These are phyloP conservation scores for Aeoliscus strigatus DNA, from an alignment of 2,797 vertebrate species.

Conservation along the genomic window DNA sequence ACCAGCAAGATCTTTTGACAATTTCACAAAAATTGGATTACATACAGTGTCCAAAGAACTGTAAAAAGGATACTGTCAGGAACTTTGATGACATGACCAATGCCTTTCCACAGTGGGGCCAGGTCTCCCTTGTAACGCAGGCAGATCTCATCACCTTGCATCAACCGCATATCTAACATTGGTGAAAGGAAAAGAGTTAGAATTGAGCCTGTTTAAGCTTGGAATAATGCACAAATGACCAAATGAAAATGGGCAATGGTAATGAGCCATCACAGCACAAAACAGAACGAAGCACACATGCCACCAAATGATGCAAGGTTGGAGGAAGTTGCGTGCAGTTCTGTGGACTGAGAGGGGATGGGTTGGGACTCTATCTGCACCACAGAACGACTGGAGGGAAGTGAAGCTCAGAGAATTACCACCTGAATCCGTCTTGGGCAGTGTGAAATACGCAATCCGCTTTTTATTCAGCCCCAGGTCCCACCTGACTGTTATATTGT, in stretches of 20 bases:
- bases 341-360: constrained; percentile 39
- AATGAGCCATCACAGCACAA: constrained; percentile 16
- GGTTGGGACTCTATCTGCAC: constrained; percentile 49
- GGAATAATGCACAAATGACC: constrained; percentile 5
- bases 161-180: constrained; percentile 90
- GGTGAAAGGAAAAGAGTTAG: constrained; percentile 9
- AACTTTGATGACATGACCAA: constrained; percentile 98
- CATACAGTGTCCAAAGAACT: too few species aligned
- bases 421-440: constrained; percentile 98
- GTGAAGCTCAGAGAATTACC: constrained; percentile 65
- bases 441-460: constrained; percentile 98
- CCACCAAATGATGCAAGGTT: constrained; percentile 58
- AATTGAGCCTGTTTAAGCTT: not conserved
- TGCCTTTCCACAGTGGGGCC: constrained; percentile 94
- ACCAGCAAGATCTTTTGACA: not conserved
- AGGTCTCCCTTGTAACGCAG: constrained; percentile 95
- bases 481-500: constrained; percentile 99
- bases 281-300: constrained; percentile 40
- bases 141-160: constrained; percentile 99
- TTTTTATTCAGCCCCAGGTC: constrained; percentile 99
- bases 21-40: not conserved
- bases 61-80: constrained; percentile 94
- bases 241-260: constrained; percentile 3
- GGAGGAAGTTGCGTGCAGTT: constrained; percentile 52
- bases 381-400: constrained; percentile 63